Evolutionary conservation across 2,888 invertebrate genomes (phyloP), one percentile per base, ranked within the genome.

Genomic region (Arrhopalites spinosus): DNA sequence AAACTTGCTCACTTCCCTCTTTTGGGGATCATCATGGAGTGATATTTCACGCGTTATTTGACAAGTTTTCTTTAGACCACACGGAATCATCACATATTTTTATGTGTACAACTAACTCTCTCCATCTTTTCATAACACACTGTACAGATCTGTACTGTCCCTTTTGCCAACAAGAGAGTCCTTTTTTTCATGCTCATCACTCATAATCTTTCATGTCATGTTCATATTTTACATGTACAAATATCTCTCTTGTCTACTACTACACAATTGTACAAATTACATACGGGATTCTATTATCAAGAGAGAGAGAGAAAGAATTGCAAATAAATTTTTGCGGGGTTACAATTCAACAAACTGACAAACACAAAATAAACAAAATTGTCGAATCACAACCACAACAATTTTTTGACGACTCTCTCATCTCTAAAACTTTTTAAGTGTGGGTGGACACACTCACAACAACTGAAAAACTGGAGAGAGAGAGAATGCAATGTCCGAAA

Each of bases 31-130:
- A 80, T 80, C 80, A 79, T 80, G 79, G 78, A 77, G 78, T 78
- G 74, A 79, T 81, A 81, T 77, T 80, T 81, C 79, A 80, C 80
- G 78, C 79, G 76, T 81, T 79, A 80, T 81, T 78, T 79, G 81
- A 81, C 81, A 80, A 69, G 77, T 74, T n/a, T n/a, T 77, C 79
- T 72, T 47, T 50, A 68, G 70, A 74, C 77, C 77, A 75, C 77
- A 77, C 77, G 29, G 76, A 73, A 71, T 70, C 70, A 64, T 71
- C 64, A 71, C 68, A 68, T n/a, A n/a, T 56, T 47, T 71, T n/a
- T 23, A 13, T 27, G 27, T 59, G 8, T 27, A 25, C 53, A n/a
- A n/a, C n/a, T n/a, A n/a, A n/a, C n/a, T n/a, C n/a, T n/a, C n/a
- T 47, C 7, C 2, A 47, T 47, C n/a, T n/a, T 47, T 45, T 11